Evolutionary conservation across 2,888 invertebrate genomes (phyloP).

Genomic region (Byasa hedistus): DNA sequence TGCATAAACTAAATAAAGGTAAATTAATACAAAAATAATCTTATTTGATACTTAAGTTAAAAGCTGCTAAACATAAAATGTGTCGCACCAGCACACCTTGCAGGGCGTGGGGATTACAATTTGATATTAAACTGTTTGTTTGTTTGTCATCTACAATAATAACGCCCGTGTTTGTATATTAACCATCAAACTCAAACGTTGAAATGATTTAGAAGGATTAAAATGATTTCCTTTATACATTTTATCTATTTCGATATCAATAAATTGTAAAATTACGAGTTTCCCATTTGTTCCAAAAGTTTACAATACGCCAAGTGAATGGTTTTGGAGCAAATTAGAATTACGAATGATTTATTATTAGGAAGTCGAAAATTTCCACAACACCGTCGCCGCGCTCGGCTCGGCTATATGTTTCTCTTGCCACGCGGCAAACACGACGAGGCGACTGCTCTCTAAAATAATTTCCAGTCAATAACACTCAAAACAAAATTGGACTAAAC

Average conservation of each 20-base stretch:
- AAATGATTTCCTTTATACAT: slow-evolving; percentile 10
- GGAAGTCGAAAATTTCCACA: slow-evolving; percentile 31
- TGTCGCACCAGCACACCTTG: slow-evolving; percentile 38
- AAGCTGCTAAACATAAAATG: slow-evolving; percentile 69
- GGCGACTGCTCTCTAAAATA: slow-evolving; percentile 66
- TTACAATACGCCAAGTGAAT: slow-evolving; percentile 24
- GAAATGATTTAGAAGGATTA: slow-evolving; percentile 7
- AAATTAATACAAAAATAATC: slow-evolving; percentile 62
- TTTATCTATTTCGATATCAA: slow-evolving; percentile 20
- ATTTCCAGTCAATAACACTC: slow-evolving; percentile 78
- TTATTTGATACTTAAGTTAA: slow-evolving; percentile 64
- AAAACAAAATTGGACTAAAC: slow-evolving; percentile 81
- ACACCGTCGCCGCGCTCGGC: slow-evolving; percentile 33
- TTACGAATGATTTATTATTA: slow-evolving; percentile 29
- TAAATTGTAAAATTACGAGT: slow-evolving; percentile 22
- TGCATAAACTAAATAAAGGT: slow-evolving; percentile 70
- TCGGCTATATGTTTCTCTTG: slow-evolving; percentile 30
- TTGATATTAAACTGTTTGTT: slow-evolving; percentile 46
- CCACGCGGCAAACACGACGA: slow-evolving; percentile 37
- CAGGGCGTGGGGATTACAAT: slow-evolving; percentile 48
- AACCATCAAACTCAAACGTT: slow-evolving; percentile 2
- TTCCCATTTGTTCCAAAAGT: slow-evolving; percentile 31
- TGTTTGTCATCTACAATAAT: slow-evolving; percentile 37
- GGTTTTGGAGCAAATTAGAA: slow-evolving; percentile 31
- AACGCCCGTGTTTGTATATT: slow-evolving; percentile 8